A percentile compares a stretch with the other conserved stretches of the same genome.
Evolutionary conservation across 2,888 invertebrate genomes (phyloP).

Genomic region (Dryomyza anilis): DNA sequence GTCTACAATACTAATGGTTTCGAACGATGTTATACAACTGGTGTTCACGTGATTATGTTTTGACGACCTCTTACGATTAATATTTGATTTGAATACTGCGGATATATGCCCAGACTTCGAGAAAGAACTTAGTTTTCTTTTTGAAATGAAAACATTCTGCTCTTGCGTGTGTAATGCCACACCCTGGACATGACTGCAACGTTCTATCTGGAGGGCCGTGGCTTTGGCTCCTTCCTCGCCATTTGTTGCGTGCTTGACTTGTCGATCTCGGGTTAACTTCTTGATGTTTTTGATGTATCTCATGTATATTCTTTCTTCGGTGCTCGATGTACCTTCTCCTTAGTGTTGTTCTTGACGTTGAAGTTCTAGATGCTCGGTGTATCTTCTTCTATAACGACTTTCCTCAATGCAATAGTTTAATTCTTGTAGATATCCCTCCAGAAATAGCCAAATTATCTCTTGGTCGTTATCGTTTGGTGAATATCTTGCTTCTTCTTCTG

Average conservation of each 20-base stretch:
- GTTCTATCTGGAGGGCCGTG: not conserved
- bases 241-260: not conserved
- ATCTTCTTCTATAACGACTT: too few relatives aligned
- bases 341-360: too few relatives aligned
- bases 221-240: not conserved
- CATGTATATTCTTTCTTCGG: too few relatives aligned
- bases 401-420: too few relatives aligned
- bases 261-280: too few relatives aligned
- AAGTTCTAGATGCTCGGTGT: too few relatives aligned
- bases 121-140: constrained; percentile 13
- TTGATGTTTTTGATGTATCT: too few relatives aligned
- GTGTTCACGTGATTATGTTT: not conserved
- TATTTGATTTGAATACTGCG: constrained; percentile 25
- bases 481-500: too few relatives aligned
- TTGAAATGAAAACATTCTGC: constrained; percentile 16
- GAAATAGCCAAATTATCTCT: too few relatives aligned
- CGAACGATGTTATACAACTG: not conserved
- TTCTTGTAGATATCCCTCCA: too few relatives aligned
- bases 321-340: too few relatives aligned
- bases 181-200: constrained; percentile 16
- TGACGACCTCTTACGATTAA: constrained; percentile 9
- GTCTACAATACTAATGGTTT: not conserved
- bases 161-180: constrained; percentile 3
- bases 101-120: constrained; percentile 22
- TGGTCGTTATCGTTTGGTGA: too few relatives aligned